Percentiles rank a stretch among this genome's conserved stretches.
phyloP scores from a whole-genome alignment of 1,140 invertebrate species.

The Triops cancriformis region DNA sequence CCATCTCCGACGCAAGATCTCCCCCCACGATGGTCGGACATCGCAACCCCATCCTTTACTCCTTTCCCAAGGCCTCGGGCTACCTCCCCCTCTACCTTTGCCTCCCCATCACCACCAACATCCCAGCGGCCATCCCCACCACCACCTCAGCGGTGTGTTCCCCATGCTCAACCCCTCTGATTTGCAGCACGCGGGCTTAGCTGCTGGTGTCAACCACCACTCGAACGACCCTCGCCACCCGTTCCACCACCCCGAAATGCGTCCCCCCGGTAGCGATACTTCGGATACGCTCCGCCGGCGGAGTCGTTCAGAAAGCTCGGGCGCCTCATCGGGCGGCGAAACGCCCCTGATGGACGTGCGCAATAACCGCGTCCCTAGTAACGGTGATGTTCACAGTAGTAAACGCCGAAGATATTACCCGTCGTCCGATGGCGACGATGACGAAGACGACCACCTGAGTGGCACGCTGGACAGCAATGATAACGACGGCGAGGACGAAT shows the following conservation, averaged over 20 bases:
- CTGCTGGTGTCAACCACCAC: neutral
- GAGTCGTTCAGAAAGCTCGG: slow-evolving; percentile 36
- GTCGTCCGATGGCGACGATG: slow-evolving; percentile 42
- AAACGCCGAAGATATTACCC: slow-evolving; percentile 20
- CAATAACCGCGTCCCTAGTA: slow-evolving; percentile 36
- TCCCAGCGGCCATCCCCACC: neutral
- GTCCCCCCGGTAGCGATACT: slow-evolving; percentile 26
- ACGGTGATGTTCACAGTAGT: slow-evolving; percentile 43
- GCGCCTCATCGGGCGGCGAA: slow-evolving; percentile 35
- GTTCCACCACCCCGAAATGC: slow-evolving; percentile 24
- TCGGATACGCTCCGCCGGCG: slow-evolving; percentile 37
- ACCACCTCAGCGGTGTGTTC: neutral
- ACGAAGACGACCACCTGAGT: slow-evolving; percentile 47
- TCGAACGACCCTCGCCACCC: slow-evolving; percentile 23
- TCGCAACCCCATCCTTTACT: slow-evolving; percentile 24
- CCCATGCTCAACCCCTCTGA: slow-evolving; percentile 17
- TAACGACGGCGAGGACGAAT: slow-evolving; percentile 46
- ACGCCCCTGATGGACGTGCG: slow-evolving; percentile 36
- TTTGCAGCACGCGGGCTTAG: slow-evolving; percentile 11
- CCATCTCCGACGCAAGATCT: slow-evolving; percentile 81
- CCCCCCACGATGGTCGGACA: slow-evolving; percentile 81
- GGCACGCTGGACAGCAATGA: slow-evolving; percentile 60
- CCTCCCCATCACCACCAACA: slow-evolving; percentile 13
- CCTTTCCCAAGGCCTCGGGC: slow-evolving; percentile 10
- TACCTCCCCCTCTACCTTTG: slow-evolving; percentile 18